These are phyloP conservation scores for Pissodes strobi DNA, from an alignment of 1,140 invertebrate genomes.

Conservation along the genomic window DNA sequence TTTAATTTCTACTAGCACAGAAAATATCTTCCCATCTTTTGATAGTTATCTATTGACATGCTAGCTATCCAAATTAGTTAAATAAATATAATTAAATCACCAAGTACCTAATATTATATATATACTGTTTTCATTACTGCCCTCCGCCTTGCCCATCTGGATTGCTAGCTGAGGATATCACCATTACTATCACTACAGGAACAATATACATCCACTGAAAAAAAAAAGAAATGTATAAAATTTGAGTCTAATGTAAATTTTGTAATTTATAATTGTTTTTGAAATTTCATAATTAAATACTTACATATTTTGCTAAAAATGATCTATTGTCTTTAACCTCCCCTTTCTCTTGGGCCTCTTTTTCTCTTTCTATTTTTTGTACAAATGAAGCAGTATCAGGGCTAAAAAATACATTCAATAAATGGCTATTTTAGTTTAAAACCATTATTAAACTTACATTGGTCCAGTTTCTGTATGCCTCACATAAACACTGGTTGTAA, in stretches of 20 bases:
- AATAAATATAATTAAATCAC: no score
- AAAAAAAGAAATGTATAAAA: slow-evolving; percentile 41
- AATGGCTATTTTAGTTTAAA: slow-evolving; percentile 8
- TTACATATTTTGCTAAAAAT: slow-evolving; percentile 96
- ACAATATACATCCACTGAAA: slow-evolving; percentile 96
- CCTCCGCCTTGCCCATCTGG: slow-evolving; percentile 62
- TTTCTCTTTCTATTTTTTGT: slow-evolving; percentile 87
- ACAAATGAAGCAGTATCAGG: slow-evolving; percentile 93
- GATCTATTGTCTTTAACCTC: slow-evolving; percentile 91
- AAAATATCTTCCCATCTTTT: no score
- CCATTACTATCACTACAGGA: slow-evolving; percentile 81
- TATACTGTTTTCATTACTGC: no score
- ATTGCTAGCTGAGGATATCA: slow-evolving; percentile 82
- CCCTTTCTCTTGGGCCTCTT: slow-evolving; percentile 85
- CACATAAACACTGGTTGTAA: slow-evolving; percentile 75
- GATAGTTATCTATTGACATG: no score
- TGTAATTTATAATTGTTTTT: no score
- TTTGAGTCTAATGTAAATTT: neutral
- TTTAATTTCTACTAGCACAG: no score
- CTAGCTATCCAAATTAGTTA: no score
- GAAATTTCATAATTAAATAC: no score
- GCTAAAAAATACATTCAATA: slow-evolving; percentile 57
- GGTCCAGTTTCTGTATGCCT: slow-evolving; percentile 74
- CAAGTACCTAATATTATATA: no score
- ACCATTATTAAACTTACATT: slow-evolving; percentile 62